Evolutionary conservation across 2,797 vertebrate species (phyloP), one percentile per base, ranked within the genome.

Genomic region (Thunnus albacares): DNA sequence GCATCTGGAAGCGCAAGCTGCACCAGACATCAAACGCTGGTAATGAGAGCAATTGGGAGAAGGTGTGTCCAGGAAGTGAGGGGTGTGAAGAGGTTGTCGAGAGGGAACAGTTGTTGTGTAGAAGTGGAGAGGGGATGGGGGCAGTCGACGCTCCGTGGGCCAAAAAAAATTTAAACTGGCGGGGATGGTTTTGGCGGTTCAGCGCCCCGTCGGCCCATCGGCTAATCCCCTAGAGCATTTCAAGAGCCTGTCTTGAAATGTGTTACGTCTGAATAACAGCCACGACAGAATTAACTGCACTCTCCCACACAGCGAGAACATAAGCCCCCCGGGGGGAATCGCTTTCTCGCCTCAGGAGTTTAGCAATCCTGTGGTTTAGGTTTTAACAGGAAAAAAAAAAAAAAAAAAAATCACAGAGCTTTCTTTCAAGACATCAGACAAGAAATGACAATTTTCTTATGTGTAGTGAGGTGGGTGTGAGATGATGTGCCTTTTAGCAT

Each of bases 11-110:
- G 92, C 89, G 56, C 90, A 89, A 91, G 90, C 91, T 90, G 89
- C 90, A 84, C 90, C 89, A 92, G 89, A 95, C 94, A 93, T 95
- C 95, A 95, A 95, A 95, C 90, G 17, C 84, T 55, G 69, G 89
- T 95, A 95, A 95, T 95, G 94, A 93, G 94, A 94, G 93, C 94
- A 94, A 95, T 95, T 93, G 91, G 94, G 89, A 94, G 92, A 93
- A 90, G 95, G 93, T 92, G 94, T 94, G 93, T 93, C 89, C 93
- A 94, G 95, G 95, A 95, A 95, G 94, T 90, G 85, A 91, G 92
- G 87, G 91, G 94, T 91, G 92, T 93, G 88, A 94, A 92, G 84
- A 90, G 84, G 89, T 88, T 91, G 93, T 84, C 65, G 84, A 89
- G 86, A 87, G 80, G 82, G 90, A 91, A 90, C 91, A 86, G 89